Percentiles rank a stretch among this genome's conserved stretches.
Evolutionary conservation across 1,140 invertebrate species (phyloP).

Genomic region (Brachionus koreanus): DNA sequence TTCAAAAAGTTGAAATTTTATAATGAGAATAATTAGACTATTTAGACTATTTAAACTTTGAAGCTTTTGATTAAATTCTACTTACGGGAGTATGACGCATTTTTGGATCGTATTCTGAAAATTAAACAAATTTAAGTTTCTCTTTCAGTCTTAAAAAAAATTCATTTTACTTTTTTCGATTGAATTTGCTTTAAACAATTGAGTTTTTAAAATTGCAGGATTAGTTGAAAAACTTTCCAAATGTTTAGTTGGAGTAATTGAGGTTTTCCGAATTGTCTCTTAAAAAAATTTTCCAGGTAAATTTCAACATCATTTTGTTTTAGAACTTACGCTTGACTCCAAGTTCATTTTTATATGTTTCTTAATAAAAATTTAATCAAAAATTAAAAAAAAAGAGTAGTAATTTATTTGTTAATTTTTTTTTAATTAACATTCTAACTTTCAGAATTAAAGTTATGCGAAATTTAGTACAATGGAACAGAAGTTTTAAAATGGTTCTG

Average conservation of each 20-base stretch:
- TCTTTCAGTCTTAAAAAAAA: neutral
- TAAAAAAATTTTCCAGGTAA: neutral
- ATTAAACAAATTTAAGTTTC: neutral
- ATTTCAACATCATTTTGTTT: neutral
- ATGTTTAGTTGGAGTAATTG: slow-evolving; percentile 28
- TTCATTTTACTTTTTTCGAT: slow-evolving; percentile 11
- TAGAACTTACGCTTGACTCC: slow-evolving; percentile 14
- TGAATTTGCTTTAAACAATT: neutral
- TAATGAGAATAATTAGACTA: too few relatives aligned
- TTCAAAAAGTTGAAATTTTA: too few relatives aligned
- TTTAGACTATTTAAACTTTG: too few relatives aligned
- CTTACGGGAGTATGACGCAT: slow-evolving; percentile 1
- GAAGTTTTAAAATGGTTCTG: too few relatives aligned
- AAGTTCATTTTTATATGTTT: slow-evolving; percentile 32
- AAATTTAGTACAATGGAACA: too few relatives aligned
- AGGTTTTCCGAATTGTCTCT: neutral
- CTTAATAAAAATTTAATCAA: neutral
- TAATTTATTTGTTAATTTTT: too few relatives aligned
- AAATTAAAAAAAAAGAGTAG: neutral
- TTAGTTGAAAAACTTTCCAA: slow-evolving; percentile 36
- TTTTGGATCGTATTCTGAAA: slow-evolving; percentile 10
- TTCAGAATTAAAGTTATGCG: too few relatives aligned
- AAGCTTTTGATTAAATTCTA: neutral
- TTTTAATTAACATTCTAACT: too few relatives aligned
- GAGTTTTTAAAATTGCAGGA: neutral